These are phyloP conservation scores for Dicyrtoma fusca DNA, from an alignment of 2,888 invertebrate species.

Conservation along the genomic window DNA sequence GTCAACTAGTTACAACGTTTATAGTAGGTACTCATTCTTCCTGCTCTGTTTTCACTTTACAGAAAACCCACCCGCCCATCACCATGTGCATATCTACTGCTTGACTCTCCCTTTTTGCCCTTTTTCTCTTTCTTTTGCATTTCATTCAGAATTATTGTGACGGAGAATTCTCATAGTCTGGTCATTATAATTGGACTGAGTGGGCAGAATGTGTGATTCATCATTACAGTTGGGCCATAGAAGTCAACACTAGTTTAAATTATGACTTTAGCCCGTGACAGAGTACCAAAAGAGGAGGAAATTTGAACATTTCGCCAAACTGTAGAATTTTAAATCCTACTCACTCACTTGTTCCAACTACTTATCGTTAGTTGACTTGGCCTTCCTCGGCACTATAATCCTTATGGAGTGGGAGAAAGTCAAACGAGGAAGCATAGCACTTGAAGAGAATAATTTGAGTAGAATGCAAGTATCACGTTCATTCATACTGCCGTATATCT, in stretches of 20 bases:
- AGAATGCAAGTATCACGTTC: too few relatives aligned
- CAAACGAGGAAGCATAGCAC: neutral
- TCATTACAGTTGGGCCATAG: constrained; percentile 11
- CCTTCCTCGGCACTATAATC: neutral
- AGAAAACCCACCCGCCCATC: neutral
- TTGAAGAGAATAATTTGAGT: too few relatives aligned
- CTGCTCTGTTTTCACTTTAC: neutral
- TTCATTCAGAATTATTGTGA: neutral
- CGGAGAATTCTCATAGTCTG: neutral
- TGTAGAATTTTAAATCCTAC: too few relatives aligned
- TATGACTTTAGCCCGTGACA: constrained; percentile 6
- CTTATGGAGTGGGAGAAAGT: neutral
- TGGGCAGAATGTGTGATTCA: constrained; percentile 15
- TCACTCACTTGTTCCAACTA: too few relatives aligned
- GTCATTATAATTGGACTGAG: constrained; percentile 24
- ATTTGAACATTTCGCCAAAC: too few relatives aligned
- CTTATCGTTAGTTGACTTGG: too few relatives aligned
- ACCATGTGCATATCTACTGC: neutral
- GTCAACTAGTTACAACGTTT: neutral
- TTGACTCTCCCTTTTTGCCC: neutral
- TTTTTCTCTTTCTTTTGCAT: neutral
- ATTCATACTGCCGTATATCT: too few relatives aligned
- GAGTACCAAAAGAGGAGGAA: neutral
- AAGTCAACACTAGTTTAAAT: constrained; percentile 22
- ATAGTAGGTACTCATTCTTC: neutral